A percentile compares a stretch with the other conserved stretches of the same genome.
phyloP scores from a whole-genome alignment of 2,113 vertebrate genomes.

The Gila orcuttii region DNA sequence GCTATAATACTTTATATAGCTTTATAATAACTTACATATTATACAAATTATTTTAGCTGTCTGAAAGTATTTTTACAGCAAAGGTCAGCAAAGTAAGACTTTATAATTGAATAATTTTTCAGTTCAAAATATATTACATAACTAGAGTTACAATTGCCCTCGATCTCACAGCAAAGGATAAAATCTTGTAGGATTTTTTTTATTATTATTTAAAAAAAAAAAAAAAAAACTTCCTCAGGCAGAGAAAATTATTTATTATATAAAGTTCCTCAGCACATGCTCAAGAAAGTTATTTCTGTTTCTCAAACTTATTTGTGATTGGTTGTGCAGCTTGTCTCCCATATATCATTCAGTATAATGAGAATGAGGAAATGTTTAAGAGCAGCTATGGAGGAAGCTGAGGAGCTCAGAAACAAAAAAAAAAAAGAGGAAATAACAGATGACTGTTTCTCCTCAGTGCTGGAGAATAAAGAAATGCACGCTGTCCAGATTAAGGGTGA shows the following conservation, averaged over 20 bases:
- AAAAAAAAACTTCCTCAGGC: too few species aligned
- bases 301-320: background rate
- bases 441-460: constrained; percentile 13
- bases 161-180: too few species aligned
- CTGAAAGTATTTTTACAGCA: background rate
- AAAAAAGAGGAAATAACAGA: background rate
- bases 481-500: background rate
- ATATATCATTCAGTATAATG: background rate
- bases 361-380: background rate
- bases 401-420: background rate
- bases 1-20: too few species aligned
- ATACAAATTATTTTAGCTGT: background rate
- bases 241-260: background rate
- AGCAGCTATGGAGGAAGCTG: background rate
- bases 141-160: too few species aligned
- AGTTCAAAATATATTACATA: too few species aligned
- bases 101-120: too few species aligned
- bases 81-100: too few species aligned
- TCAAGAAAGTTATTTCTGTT: background rate
- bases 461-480: constrained; percentile 18
- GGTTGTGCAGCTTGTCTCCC: background rate
- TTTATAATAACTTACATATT: background rate
- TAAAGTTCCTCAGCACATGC: background rate
- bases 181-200: too few species aligned
- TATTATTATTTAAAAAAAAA: too few species aligned